A percentile compares a stretch with the other conserved stretches of the same genome.
Conservation (phyloP, 2,888 invertebrate species). For the Minunthozetes semirufus region DNA sequence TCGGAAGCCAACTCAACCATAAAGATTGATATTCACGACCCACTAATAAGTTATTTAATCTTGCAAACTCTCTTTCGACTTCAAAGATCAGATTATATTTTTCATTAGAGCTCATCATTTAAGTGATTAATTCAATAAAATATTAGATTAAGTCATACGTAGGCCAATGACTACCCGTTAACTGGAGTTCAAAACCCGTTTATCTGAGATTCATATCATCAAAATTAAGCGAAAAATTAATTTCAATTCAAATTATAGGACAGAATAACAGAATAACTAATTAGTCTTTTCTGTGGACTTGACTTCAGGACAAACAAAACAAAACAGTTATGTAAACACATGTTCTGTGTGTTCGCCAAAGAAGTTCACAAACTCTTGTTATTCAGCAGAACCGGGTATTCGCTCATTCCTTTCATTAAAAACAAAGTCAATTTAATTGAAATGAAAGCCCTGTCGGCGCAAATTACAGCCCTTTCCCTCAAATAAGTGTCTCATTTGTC, state of each 20-base stretch:
- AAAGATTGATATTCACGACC: conserved; percentile 11
- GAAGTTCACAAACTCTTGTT: too few relatives aligned
- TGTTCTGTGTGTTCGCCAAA: too few relatives aligned
- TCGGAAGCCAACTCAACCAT: conserved; percentile 4
- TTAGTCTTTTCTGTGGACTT: background rate
- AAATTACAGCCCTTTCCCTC: too few relatives aligned
- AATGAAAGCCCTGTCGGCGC: too few relatives aligned
- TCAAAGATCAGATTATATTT: background rate
- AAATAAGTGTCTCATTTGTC: too few relatives aligned
- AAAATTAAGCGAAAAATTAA: background rate
- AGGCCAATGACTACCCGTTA: background rate
- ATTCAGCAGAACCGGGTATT: too few relatives aligned
- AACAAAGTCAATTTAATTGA: too few relatives aligned
- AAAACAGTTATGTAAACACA: too few relatives aligned
- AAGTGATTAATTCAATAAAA: background rate
- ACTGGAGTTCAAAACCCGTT: background rate
- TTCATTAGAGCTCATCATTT: background rate
- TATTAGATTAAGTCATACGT: background rate
- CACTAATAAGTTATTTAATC: conserved; percentile 12
- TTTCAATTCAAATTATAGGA: background rate
- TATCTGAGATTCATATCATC: background rate
- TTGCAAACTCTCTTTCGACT: background rate
- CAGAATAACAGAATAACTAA: background rate
- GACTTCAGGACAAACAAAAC: background rate
- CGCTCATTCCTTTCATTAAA: too few relatives aligned